Percentiles rank a stretch among this genome's conserved stretches.
phyloP scores from a whole-genome alignment of 2,888 invertebrate genomes.

The Dromius quadrimaculatus region DNA sequence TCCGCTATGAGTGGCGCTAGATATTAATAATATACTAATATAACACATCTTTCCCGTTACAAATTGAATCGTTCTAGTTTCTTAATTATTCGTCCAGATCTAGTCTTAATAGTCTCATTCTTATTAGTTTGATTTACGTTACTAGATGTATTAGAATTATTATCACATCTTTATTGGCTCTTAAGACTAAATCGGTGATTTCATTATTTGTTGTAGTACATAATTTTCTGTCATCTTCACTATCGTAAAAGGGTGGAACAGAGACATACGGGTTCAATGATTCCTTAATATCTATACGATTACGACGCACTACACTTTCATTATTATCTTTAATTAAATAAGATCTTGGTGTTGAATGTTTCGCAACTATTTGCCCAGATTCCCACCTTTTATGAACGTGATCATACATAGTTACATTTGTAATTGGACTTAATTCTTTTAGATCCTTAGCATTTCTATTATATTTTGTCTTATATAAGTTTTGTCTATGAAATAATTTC shows the following conservation, averaged over 20 bases:
- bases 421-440: constrained; percentile 24
- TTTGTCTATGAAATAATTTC: constrained; percentile 31
- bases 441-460: constrained; percentile 41
- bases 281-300: background rate
- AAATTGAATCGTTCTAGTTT: background rate
- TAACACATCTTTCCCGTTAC: background rate
- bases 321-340: background rate
- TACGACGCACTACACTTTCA: background rate
- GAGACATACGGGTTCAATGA: background rate
- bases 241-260: background rate
- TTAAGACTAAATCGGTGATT: background rate
- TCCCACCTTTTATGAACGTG: constrained; percentile 32
- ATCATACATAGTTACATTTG: constrained; percentile 45
- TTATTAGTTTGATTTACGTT: background rate
- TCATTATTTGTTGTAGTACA: background rate
- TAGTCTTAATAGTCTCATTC: background rate
- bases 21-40: too few relatives aligned
- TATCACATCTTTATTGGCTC: background rate
- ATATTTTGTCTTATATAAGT: constrained; percentile 50
- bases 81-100: background rate
- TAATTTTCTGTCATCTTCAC: background rate
- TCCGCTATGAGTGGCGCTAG: too few relatives aligned
- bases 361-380: background rate
- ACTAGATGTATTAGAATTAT: background rate
- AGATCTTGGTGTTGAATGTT: background rate